These are phyloP conservation scores for Dryobotodes eremita DNA, from an alignment of 2,888 invertebrate species.

Conservation along the genomic window DNA sequence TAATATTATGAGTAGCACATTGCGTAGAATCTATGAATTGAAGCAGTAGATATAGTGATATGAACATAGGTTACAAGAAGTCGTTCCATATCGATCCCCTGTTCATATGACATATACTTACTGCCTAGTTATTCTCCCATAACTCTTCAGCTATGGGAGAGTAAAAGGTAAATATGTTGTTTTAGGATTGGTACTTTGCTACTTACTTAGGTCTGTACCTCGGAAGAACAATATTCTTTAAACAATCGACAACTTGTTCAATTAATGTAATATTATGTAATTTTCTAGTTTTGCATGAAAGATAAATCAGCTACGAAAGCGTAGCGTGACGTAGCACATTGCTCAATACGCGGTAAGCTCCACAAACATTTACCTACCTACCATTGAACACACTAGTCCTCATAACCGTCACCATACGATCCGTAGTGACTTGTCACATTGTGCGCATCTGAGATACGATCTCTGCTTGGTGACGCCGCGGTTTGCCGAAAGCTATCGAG, in stretches of 20 bases:
- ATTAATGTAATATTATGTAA: background rate
- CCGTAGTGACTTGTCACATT: slow-evolving; percentile 80
- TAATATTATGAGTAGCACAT: background rate
- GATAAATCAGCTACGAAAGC: background rate
- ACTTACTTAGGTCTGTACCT: background rate
- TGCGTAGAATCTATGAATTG: background rate
- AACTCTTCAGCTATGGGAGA: background rate
- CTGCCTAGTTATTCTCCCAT: too few species aligned
- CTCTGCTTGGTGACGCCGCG: slow-evolving; percentile 82
- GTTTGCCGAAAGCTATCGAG: slow-evolving; percentile 85
- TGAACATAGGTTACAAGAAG: too few species aligned
- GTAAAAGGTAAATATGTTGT: background rate
- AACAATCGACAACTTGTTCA: background rate
- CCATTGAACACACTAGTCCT: slow-evolving; percentile 63
- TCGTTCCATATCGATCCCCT: too few species aligned
- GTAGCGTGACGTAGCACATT: slow-evolving; percentile 48
- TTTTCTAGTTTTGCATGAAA: background rate
- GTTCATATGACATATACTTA: too few species aligned
- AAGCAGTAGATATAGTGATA: background rate
- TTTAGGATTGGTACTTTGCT: background rate
- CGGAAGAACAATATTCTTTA: background rate
- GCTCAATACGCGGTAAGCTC: slow-evolving; percentile 33
- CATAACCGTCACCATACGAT: slow-evolving; percentile 74
- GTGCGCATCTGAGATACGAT: slow-evolving; percentile 72
- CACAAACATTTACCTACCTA: slow-evolving; percentile 48